These are phyloP conservation scores for Lytechinus pictus DNA, from an alignment of 35 echinoderm and acorn worm genomes.

Conservation along the genomic window DNA sequence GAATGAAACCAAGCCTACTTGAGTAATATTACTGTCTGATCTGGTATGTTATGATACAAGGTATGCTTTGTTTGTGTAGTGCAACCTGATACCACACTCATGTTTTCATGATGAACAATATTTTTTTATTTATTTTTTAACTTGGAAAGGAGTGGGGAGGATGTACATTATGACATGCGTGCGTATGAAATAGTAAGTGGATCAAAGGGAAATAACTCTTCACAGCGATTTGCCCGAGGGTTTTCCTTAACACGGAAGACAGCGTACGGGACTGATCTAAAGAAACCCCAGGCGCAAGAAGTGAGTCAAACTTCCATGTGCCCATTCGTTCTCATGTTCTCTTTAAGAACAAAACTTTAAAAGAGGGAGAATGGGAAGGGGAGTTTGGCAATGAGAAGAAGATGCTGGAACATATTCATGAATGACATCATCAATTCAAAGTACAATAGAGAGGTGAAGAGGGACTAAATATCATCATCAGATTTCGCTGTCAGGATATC, in stretches of 20 bases:
- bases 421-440: conserved; percentile 29
- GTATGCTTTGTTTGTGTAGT: neutral
- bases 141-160: neutral
- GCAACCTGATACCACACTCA: neutral
- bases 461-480: neutral
- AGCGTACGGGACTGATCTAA: conserved; percentile 32
- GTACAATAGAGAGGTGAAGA: neutral
- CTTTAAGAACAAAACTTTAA: neutral
- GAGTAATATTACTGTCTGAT: neutral
- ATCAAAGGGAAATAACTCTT: conserved; percentile 50
- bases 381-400: neutral
- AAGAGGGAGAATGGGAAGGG: neutral
- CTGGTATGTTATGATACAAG: neutral
- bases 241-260: conserved; percentile 48
- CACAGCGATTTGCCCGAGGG: conserved; percentile 21
- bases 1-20: neutral
- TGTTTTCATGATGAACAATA: neutral
- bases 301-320: conserved; percentile 43
- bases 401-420: neutral
- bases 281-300: conserved; percentile 18
- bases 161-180: neutral
- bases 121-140: neutral
- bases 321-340: neutral
- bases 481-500: neutral
- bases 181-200: conserved; percentile 24